Conservation (phyloP, 2,888 invertebrate genomes). For the Chrysotoxum bicinctum region DNA sequence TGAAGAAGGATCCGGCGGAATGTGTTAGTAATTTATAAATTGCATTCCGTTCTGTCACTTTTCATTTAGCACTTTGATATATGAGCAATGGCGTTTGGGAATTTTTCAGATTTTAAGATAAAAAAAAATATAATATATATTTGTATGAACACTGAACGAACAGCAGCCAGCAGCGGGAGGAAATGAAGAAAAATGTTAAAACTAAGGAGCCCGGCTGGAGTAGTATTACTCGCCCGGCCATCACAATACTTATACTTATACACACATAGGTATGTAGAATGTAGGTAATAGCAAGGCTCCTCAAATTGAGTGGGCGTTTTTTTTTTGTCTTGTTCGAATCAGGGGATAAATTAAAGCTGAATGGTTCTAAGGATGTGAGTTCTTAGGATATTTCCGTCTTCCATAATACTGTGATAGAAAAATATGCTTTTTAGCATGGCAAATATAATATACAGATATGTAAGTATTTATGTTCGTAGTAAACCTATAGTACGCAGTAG, state of each 20-base stretch:
- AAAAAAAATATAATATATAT: slow-evolving; percentile 10
- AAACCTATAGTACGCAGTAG: not conserved
- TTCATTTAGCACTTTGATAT: slow-evolving; percentile 78
- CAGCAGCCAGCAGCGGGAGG: not conserved
- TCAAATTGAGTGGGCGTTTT: slow-evolving; percentile 33
- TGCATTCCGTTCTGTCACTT: slow-evolving; percentile 79
- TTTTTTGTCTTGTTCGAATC: not conserved
- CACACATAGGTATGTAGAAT: not conserved
- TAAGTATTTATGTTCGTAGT: not conserved
- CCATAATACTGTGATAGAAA: slow-evolving; percentile 15
- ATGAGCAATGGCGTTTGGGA: slow-evolving; percentile 74
- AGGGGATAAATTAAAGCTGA: slow-evolving; percentile 51
- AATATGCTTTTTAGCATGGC: not conserved
- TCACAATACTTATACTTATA: not conserved
- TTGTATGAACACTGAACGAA: not conserved
- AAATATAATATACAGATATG: not conserved
- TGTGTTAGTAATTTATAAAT: slow-evolving; percentile 79
- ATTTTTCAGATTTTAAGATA: slow-evolving; percentile 64
- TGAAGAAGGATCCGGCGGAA: slow-evolving; percentile 63
- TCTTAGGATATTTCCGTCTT: slow-evolving; percentile 32
- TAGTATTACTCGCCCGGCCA: slow-evolving; percentile 44
- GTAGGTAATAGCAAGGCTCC: slow-evolving; percentile 2
- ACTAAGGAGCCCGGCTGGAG: slow-evolving; percentile 41
- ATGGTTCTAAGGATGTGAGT: slow-evolving; percentile 29
- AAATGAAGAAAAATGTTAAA: slow-evolving; percentile 30